These are phyloP conservation scores for Chrysolina americana DNA, from an alignment of 2,888 invertebrate species.

Conservation along the genomic window DNA sequence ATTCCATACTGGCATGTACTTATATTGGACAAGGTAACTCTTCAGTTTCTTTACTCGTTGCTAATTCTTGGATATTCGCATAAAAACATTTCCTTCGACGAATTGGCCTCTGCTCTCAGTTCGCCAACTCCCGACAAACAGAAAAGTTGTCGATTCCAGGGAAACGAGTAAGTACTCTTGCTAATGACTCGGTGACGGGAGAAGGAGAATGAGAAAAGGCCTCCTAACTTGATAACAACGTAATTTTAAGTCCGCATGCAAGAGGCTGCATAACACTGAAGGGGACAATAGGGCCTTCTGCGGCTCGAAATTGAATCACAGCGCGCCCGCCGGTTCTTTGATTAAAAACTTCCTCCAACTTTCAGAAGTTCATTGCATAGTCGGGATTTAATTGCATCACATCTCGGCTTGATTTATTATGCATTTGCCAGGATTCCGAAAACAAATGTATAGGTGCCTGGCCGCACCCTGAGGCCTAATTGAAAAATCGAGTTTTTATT, in stretches of 20 bases:
- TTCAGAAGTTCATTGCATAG: constrained; percentile 64
- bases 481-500: constrained; percentile 29
- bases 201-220: constrained; percentile 45
- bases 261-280: constrained; percentile 60
- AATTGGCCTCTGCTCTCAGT: no score
- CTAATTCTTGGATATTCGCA: no score
- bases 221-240: constrained; percentile 65
- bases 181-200: constrained; percentile 43
- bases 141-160: constrained; percentile 45
- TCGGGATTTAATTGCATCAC: constrained; percentile 64
- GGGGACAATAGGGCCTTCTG: constrained; percentile 64
- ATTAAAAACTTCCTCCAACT: constrained; percentile 63
- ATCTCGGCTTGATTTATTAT: constrained; percentile 64
- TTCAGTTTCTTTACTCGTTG: no score
- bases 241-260: constrained; percentile 65
- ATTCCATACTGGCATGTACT: no score
- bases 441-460: constrained; percentile 39
- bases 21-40: no score
- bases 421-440: constrained; percentile 58
- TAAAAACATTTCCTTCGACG: no score
- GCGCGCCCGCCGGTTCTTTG: constrained; percentile 60
- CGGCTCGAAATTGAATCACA: constrained; percentile 65
- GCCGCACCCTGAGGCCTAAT: not conserved
- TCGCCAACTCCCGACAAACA: not conserved
- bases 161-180: constrained; percentile 38